These are phyloP conservation scores for Pseudochromis fuscus DNA, from an alignment of 2,797 vertebrate genomes.

Conservation along the genomic window DNA sequence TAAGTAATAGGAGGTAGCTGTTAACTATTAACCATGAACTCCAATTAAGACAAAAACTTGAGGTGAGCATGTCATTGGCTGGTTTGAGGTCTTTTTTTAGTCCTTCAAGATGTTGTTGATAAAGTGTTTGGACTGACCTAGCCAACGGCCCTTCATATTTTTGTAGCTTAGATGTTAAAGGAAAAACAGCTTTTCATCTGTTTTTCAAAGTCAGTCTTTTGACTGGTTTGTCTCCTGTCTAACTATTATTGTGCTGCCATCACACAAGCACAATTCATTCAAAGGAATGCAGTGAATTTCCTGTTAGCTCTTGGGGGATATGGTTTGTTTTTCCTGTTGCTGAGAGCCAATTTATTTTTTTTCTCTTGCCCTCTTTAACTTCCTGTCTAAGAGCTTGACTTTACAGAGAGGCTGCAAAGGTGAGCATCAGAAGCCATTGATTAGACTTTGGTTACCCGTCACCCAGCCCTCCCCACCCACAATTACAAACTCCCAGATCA, in stretches of 20 bases:
- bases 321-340: conserved; percentile 90
- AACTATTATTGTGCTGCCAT: conserved; percentile 80
- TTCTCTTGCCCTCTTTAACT: conserved; percentile 80
- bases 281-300: conserved; percentile 88
- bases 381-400: conserved; percentile 79
- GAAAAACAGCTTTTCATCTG: conserved; percentile 71
- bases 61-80: conserved; percentile 49
- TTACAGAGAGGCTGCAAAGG: conserved; percentile 77
- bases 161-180: conserved; percentile 49
- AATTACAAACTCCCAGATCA: conserved; percentile 64
- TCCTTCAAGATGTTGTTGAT: conserved; percentile 35
- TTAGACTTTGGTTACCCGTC: conserved; percentile 67
- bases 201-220: conserved; percentile 67
- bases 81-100: conserved; percentile 45
- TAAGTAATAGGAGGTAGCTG: conserved; percentile 84
- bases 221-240: conserved; percentile 76
- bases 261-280: conserved; percentile 79
- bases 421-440: conserved; percentile 73
- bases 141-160: conserved; percentile 41
- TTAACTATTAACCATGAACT: conserved; percentile 72
- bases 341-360: conserved; percentile 77
- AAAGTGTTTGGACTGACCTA: conserved; percentile 41
- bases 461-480: conserved; percentile 30
- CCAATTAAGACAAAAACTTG: conserved; percentile 68
- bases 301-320: conserved; percentile 88